A percentile compares a stretch with the other conserved stretches of the same genome.
Evolutionary conservation across 1,140 invertebrate species (phyloP).

Genomic region (Calycopis cecrops): DNA sequence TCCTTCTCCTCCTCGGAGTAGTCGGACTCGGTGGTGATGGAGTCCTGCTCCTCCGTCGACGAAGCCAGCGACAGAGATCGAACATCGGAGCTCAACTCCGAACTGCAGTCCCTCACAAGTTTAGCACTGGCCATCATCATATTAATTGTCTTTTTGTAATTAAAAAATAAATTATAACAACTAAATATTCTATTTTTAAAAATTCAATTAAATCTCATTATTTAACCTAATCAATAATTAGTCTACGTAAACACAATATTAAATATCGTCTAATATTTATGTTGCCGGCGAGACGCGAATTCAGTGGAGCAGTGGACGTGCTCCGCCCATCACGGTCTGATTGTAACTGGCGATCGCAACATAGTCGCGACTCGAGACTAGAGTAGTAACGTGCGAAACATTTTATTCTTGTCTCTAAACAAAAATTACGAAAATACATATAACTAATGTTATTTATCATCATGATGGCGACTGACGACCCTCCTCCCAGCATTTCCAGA

Average conservation of each 20-base stretch:
- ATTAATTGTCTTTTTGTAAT: constrained; percentile 31
- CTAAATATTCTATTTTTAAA: too few relatives aligned
- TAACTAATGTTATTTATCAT: constrained; percentile 13
- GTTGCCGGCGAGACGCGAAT: not conserved
- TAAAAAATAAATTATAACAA: too few relatives aligned
- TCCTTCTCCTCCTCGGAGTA: constrained; percentile 80
- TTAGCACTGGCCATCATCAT: constrained; percentile 76
- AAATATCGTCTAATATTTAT: not conserved
- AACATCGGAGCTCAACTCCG: constrained; percentile 68
- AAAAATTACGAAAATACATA: constrained; percentile 16
- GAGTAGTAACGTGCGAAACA: constrained; percentile 28
- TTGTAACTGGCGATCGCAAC: constrained; percentile 39
- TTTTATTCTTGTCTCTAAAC: constrained; percentile 26
- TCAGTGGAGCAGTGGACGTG: constrained; percentile 29
- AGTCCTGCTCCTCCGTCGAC: constrained; percentile 68
- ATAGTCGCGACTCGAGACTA: constrained; percentile 21
- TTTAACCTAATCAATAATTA: not conserved
- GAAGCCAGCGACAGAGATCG: constrained; percentile 66
- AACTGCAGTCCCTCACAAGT: constrained; percentile 71
- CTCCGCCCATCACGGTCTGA: constrained; percentile 33
- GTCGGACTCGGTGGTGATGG: constrained; percentile 73
- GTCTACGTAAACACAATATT: not conserved
- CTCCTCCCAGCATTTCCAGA: constrained; percentile 1
- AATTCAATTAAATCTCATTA: too few relatives aligned
- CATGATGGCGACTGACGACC: constrained; percentile 3